A percentile compares a stretch with the other conserved stretches of the same genome.
Evolutionary conservation across 2,888 invertebrate genomes (phyloP).

Genomic region (Deladenus siricidicola): DNA sequence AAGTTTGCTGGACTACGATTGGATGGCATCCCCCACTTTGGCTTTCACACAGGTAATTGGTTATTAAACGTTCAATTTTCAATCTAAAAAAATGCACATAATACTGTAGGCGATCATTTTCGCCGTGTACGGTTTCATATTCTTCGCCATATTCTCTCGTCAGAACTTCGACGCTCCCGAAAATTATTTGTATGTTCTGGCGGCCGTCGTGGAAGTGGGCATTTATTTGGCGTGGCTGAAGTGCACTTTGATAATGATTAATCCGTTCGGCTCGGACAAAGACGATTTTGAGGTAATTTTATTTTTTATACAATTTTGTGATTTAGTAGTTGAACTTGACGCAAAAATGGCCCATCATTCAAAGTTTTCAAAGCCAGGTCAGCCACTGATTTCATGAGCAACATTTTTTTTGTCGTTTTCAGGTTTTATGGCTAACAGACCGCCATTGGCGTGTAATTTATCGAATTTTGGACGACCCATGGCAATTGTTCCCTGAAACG

Average conservation of each 20-base stretch:
- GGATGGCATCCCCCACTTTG: background rate
- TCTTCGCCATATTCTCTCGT: background rate
- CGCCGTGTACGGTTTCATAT: background rate
- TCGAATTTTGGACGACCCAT: conserved; percentile 1
- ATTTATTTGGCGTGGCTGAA: conserved; percentile 6
- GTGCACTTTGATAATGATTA: conserved; percentile 4
- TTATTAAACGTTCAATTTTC: background rate
- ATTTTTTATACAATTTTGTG: background rate
- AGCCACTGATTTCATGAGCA: background rate
- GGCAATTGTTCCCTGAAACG: background rate
- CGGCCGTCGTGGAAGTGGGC: background rate
- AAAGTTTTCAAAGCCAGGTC: background rate
- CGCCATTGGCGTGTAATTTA: conserved; percentile 1
- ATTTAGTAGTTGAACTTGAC: too few species aligned
- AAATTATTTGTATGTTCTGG: background rate
- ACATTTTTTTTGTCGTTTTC: background rate
- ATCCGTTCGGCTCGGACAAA: conserved; percentile 2
- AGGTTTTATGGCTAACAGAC: background rate
- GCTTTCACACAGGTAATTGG: background rate
- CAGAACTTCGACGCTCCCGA: background rate
- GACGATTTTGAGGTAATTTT: conserved; percentile 6
- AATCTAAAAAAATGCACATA: too few species aligned
- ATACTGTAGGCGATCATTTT: conserved; percentile 3
- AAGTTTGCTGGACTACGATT: background rate
- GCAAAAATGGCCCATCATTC: too few species aligned